A percentile compares a stretch with the other conserved stretches of the same genome.
phyloP scores from a whole-genome alignment of 2,797 vertebrate species.

The Emys orbicularis region DNA sequence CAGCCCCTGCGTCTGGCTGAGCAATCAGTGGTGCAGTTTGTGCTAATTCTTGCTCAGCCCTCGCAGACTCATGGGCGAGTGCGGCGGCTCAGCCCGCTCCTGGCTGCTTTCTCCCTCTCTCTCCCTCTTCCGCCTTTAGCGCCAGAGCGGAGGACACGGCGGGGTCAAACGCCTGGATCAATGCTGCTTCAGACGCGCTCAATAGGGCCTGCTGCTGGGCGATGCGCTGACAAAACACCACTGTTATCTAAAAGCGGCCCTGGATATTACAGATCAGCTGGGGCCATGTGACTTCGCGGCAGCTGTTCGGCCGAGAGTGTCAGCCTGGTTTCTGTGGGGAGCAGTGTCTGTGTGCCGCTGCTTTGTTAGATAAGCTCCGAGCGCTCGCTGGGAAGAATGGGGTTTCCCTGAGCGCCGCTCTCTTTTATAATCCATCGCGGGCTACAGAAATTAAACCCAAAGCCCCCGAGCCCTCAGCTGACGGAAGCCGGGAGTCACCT shows the following conservation, averaged over 20 bases:
- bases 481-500: not conserved
- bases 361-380: constrained; percentile 80
- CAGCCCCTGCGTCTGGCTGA: not conserved
- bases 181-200: constrained; percentile 57
- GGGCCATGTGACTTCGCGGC: constrained; percentile 81
- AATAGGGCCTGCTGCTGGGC: constrained; percentile 58
- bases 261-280: constrained; percentile 83
- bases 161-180: constrained; percentile 82
- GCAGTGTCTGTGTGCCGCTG: constrained; percentile 68
- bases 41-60: no score
- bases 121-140: not conserved
- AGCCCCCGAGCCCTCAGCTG: not conserved
- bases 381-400: constrained; percentile 79
- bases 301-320: constrained; percentile 86
- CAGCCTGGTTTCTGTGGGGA: constrained; percentile 82
- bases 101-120: not conserved
- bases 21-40: accelerated
- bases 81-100: not conserved
- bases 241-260: constrained; percentile 83
- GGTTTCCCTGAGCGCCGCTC: constrained; percentile 76
- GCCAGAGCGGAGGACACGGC: constrained; percentile 40
- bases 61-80: not conserved
- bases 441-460: not conserved
- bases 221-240: constrained; percentile 74
- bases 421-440: not conserved